phyloP scores from a whole-genome alignment of 2,888 invertebrate species.

The Bellardia pandia region DNA sequence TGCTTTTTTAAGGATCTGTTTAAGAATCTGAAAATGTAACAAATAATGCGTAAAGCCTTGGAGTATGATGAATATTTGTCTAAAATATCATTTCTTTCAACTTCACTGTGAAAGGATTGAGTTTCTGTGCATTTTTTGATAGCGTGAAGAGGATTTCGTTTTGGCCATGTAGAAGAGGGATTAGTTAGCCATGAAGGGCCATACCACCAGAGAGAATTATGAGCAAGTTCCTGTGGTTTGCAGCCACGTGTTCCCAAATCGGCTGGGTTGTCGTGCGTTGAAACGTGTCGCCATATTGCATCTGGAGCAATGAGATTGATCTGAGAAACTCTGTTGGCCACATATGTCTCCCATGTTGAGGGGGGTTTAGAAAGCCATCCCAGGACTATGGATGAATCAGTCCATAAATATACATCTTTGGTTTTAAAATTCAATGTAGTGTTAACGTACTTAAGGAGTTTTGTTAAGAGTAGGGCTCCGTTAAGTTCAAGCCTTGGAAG shows the following conservation, averaged over 20 bases:
- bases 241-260: no score
- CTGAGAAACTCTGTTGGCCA: constrained; percentile 22
- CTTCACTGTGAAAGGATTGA: no score
- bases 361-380: constrained; percentile 19
- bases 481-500: constrained; percentile 19
- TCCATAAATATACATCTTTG: not conserved
- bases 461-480: constrained; percentile 4
- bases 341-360: constrained; percentile 16
- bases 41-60: no score
- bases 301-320: constrained; percentile 19
- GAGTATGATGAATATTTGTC: no score
- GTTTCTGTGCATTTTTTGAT: not conserved
- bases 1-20: no score
- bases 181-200: constrained; percentile 9
- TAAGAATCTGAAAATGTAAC: no score
- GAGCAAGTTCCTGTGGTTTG: no score
- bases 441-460: constrained; percentile 2
- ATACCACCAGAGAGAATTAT: constrained; percentile 51
- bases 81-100: no score
- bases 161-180: constrained; percentile 17
- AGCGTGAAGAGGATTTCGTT: constrained; percentile 7
- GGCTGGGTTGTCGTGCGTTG: no score
- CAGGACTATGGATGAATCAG: constrained; percentile 11
- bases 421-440: not conserved
- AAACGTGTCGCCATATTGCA: no score